Conservation (phyloP, 1,140 invertebrate species). For the Chelonus insularis region DNA sequence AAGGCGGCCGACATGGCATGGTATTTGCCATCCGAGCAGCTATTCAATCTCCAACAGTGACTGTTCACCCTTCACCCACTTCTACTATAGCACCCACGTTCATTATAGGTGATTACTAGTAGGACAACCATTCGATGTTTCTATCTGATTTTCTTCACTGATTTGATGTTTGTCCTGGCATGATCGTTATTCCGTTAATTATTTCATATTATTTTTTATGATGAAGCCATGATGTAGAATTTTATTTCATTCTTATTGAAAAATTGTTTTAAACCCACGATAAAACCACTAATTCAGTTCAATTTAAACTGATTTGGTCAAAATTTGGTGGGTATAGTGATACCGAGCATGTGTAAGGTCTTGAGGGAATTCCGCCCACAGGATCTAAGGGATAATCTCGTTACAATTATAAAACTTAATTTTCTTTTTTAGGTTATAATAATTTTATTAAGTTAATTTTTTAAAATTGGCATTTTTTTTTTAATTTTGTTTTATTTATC, state of each 20-base stretch:
- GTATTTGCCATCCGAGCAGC: slow-evolving; percentile 66
- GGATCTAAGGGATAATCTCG: slow-evolving; percentile 47
- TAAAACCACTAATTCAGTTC: slow-evolving; percentile 34
- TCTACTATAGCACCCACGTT: slow-evolving; percentile 63
- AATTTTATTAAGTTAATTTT: not conserved
- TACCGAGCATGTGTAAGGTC: slow-evolving; percentile 47
- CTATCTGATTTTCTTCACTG: slow-evolving; percentile 4
- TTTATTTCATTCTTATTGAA: too few relatives aligned
- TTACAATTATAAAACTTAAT: slow-evolving; percentile 32
- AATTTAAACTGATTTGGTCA: slow-evolving; percentile 30
- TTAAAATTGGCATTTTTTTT: too few relatives aligned
- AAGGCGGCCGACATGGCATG: slow-evolving; percentile 71
- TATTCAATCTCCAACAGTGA: slow-evolving; percentile 59
- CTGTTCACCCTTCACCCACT: slow-evolving; percentile 64
- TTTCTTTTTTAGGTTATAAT: slow-evolving; percentile 6
- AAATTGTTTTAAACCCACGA: slow-evolving; percentile 21
- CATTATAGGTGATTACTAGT: slow-evolving; percentile 60
- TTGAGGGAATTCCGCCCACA: slow-evolving; percentile 29
- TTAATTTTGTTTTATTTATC: too few relatives aligned
- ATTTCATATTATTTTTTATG: too few relatives aligned
- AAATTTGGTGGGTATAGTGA: slow-evolving; percentile 39
- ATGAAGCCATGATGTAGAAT: too few relatives aligned
- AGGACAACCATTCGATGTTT: slow-evolving; percentile 46
- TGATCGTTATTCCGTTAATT: not conserved
- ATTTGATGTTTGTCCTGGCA: not conserved